phyloP scores from a whole-genome alignment of 1,140 invertebrate species.

The Drosophila malerkotliana region DNA sequence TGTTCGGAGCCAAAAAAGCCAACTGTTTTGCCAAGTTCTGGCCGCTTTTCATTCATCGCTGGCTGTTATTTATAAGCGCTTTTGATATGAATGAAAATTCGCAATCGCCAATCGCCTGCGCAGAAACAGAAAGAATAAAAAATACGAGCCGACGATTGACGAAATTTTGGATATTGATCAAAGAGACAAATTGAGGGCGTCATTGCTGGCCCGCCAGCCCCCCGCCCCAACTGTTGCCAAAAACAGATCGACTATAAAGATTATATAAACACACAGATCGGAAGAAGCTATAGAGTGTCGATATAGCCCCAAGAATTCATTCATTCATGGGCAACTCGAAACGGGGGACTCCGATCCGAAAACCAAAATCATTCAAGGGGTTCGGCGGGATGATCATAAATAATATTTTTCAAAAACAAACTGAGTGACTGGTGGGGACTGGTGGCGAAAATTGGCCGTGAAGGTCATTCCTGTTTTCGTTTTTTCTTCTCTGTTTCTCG shows the following conservation, averaged over 20 bases:
- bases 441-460: constrained; percentile 52
- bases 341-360: constrained; percentile 6
- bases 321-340: constrained; percentile 46
- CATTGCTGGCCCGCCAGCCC: constrained; percentile 31
- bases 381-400: constrained; percentile 8
- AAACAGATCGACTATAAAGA: constrained; percentile 9
- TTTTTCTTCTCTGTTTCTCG: constrained; percentile 33
- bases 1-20: too few species aligned
- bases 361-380: not conserved
- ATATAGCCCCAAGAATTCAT: not conserved
- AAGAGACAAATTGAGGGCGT: constrained; percentile 58
- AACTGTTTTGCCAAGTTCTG: constrained; percentile 18
- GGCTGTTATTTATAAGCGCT: constrained; percentile 34
- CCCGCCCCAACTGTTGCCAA: constrained; percentile 16
- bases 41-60: constrained; percentile 47
- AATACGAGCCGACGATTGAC: constrained; percentile 50
- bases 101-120: not conserved
- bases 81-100: constrained; percentile 46
- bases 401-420: constrained; percentile 35
- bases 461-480: constrained; percentile 54
- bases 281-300: constrained; percentile 3
- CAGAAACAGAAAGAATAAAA: constrained; percentile 2
- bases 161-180: constrained; percentile 76
- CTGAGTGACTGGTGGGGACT: constrained; percentile 9
- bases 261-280: constrained; percentile 34